Evolutionary conservation across 2,888 invertebrate species (phyloP).

Genomic region (Heteromyza rotundicornis): DNA sequence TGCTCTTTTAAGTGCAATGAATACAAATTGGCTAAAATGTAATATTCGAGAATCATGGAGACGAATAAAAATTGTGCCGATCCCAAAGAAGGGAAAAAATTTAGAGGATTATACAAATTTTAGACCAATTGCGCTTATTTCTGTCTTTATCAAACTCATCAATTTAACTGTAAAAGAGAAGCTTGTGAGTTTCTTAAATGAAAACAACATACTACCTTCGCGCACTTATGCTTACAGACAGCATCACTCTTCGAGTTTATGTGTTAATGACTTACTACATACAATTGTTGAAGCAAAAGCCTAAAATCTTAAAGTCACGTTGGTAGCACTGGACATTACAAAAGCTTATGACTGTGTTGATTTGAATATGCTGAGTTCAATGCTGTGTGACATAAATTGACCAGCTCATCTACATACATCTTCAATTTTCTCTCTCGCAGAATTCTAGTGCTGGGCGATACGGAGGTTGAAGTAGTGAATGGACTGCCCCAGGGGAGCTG

Average conservation of each 20-base stretch:
- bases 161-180: neutral
- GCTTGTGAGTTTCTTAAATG: neutral
- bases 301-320: no score
- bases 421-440: no score
- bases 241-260: no score
- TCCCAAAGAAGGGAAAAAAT: neutral
- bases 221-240: slow-evolving; percentile 11
- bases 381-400: no score
- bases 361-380: no score
- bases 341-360: no score
- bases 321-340: no score
- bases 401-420: no score
- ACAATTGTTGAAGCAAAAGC: no score
- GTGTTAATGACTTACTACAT: no score
- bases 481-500: neutral
- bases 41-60: neutral
- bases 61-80: neutral
- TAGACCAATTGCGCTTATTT: neutral
- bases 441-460: neutral
- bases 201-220: neutral
- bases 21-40: neutral
- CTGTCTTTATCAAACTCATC: neutral
- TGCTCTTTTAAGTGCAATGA: neutral
- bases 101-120: neutral
- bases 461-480: neutral